phyloP scores from a whole-genome alignment of 2,113 vertebrate species.

The Dromaius novaehollandiae region DNA sequence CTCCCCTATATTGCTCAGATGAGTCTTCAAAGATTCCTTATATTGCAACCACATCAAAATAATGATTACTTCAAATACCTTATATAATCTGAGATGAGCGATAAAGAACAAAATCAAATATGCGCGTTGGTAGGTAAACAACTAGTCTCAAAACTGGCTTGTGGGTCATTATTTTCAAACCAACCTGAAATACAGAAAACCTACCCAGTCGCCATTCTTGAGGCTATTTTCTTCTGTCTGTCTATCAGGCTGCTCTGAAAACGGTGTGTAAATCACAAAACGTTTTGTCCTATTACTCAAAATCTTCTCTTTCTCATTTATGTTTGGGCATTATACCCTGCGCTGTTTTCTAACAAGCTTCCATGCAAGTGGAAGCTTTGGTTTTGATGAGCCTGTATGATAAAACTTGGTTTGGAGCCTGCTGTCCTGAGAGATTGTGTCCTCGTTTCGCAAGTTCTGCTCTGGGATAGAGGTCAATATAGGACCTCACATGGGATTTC shows the following conservation, averaged over 20 bases:
- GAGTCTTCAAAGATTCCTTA: not conserved
- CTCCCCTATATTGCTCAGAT: not conserved
- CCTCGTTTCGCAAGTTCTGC: rapidly evolving
- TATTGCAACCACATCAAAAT: not conserved
- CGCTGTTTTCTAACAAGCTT: not conserved
- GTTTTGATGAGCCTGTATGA: not conserved
- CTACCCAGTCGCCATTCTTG: not conserved
- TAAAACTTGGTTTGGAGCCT: not conserved
- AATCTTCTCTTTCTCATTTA: not conserved
- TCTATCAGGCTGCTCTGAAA: not conserved
- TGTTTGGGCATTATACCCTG: not conserved
- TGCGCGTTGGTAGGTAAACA: not conserved
- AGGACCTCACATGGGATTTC: not conserved
- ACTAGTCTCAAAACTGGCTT: not conserved
- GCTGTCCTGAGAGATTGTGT: not conserved
- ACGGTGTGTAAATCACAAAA: not conserved
- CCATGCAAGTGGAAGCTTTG: not conserved
- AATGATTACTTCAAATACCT: not conserved
- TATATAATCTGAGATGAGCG: not conserved
- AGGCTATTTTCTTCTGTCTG: not conserved
- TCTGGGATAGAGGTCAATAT: not conserved
- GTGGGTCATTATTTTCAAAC: not conserved
- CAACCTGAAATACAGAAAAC: not conserved
- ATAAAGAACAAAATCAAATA: not conserved
- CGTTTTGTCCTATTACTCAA: not conserved